Evolutionary conservation across 1,140 invertebrate genomes (phyloP), one percentile per base, ranked within the genome.

Genomic region (Apolygus lucorum): DNA sequence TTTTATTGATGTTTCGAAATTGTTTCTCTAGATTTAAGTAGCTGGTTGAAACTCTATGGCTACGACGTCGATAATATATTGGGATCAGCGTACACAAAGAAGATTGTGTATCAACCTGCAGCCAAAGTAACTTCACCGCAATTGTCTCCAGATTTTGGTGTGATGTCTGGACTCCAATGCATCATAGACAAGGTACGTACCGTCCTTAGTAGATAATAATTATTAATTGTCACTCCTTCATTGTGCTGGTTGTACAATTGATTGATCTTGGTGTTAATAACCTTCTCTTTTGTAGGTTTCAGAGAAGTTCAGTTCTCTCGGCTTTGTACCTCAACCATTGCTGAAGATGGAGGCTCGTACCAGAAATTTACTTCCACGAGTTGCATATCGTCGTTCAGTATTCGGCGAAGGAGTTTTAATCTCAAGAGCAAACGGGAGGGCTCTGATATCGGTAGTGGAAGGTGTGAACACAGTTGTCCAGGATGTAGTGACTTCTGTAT

Each of bases 381-480:
- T 95, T 0, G 90, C 91, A 0, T 92, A 92, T 76, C 85, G 90
- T 26, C 84, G 89, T 13, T 88, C 90, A 0, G 89, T 95, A 0
- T 93, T 96, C 74, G 93, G 93, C 0, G 89, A 94, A 76, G 94
- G 94, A 1, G 89, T 97, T 0, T 80, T 96, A 0, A 87, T 96
- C 2, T 96, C 93, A 0, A 78, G 91, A 63, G 86, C 90, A 0
- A 87, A 87, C 22, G 88, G 88, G 68, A 86, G 91, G 17, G 87
- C 92, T 0, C 81, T 93, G 1, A 89, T 94, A 1, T 92, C 90
- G 74, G 88, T 92, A 0, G 90, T 92, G 0, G 91, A 93, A 72
- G 90, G 90, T 0, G 88, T 89, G 0, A 92, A 92, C 75, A 88
- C 88, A 69, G 92, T 95, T 1, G 88, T 95, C 0, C 91, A 93